Base-by-base conservation (phyloP, 1,140 invertebrate genomes). In the Zeugodacus cucurbitae region DNA sequence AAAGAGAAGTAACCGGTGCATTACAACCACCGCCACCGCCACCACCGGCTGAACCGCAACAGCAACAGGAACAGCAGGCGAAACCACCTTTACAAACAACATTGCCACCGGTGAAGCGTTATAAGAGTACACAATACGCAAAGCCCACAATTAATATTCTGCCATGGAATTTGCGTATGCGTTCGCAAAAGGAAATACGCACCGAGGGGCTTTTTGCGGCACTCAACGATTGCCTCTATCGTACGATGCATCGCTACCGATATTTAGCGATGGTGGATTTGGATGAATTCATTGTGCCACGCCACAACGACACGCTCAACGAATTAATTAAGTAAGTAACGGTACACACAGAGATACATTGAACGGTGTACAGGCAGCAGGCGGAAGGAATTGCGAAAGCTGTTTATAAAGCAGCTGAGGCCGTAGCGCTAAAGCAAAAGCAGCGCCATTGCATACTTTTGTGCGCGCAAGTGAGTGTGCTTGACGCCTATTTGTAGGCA, bases 201-300 rank as follows among this genome's bases (percentile, higher is more conserved):
- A 99, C 98, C 1, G 98, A 98, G 93, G 97, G 97, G 3, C 95
- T 98, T 70, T 98, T 99, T 92, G 98, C 97, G 0, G 97, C 98
- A 0, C 95, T 98, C 62, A 98, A 99, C 93, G 98, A 99, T 94
- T 99, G 98, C 93, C 95, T 99, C 58, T 98, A 98, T 94, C 94
- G 98, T 89, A 97, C 96, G 34, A 98, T 98, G 96, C 96, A 97
- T 89, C 94, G 94, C 20, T 97, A 96, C 89, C 96, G 96, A 59
- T 97, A 97, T 93, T 94, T 98, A 20, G 95, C 97, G 1, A 95
- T 98, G 48, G 96, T 98, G 26, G 98, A 99, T 94, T 94, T 98
- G 87, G 98, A 99, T 91, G 98, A 99, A 93, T 97, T 97, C 90
- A 97, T 98, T 88, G 95, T 98, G 89, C 98, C 98, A 1, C 95